Base-by-base conservation (phyloP, 2,113 vertebrate genomes). In the Xenopus laevis region DNA sequence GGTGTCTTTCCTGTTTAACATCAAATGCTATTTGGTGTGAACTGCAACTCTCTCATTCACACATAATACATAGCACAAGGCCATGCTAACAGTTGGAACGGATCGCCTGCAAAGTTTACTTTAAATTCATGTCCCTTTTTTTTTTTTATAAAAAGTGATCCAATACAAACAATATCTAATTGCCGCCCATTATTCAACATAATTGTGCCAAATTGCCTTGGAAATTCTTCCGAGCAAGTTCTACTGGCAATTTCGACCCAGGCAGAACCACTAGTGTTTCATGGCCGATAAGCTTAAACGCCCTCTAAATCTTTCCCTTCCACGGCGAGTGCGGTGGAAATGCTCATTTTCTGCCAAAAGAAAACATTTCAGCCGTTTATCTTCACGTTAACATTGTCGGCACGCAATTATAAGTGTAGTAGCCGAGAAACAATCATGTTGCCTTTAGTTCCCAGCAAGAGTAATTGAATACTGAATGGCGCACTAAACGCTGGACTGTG, bases 401-500 rank as follows among this genome's bases (percentile, higher is more conserved):
- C 33, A 79, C 80, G 77, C 84, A 82, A 83, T 79, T 77, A 15
- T 73, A 83, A 82, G 81, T 74, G 78, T 79, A 66, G 73, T 68
- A 68, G 81, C 82, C 89, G 88, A 90, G 87, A 87, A 89, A 87
- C 84, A 86, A 83, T 87, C 81, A 62, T 80, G 83, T 84, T 89
- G 86, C 81, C 85, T 85, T 84, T 83, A 77, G 80, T 89, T 87
- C 86, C 85, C 86, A 81, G 85, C 85, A 86, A 87, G 87, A 88
- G 86, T 89, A 91, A 89, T 87, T 86, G 86, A 89, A 92, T 88
- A 84, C 84, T 82, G 87, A 90, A 87, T 86, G 87, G 86, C 85
- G 89, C 88, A 87, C 88, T 90, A 89, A 89, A 90, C 47, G 74
- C 81, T 78, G 81, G 85, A 83, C 85, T 86, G 83, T 87, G 89